These are phyloP conservation scores for Cnemophilus loriae DNA, from an alignment of 2,113 vertebrate genomes.

Conservation along the genomic window DNA sequence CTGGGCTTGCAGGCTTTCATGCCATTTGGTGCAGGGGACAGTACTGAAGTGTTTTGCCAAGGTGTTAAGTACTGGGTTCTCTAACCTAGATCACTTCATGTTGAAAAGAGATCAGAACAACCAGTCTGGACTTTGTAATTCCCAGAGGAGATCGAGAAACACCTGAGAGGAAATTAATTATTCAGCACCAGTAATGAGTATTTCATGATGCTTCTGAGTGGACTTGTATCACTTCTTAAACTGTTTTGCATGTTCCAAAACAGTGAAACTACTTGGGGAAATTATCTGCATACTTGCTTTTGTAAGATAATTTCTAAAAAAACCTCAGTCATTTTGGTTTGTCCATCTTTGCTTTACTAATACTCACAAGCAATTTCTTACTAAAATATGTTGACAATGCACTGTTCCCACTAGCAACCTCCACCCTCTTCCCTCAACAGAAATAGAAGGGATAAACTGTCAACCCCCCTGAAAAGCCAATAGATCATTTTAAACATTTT, in stretches of 20 bases:
- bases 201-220: neutral
- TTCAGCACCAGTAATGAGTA: neutral
- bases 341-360: neutral
- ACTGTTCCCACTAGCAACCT: neutral
- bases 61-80: neutral
- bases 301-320: neutral
- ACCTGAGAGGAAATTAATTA: neutral
- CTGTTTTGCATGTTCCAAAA: neutral
- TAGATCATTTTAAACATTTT: conserved; percentile 1
- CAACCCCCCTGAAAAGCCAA: neutral
- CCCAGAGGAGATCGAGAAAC: neutral
- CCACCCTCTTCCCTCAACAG: neutral
- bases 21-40: neutral
- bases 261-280: neutral
- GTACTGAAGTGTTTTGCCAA: neutral
- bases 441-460: conserved; percentile 10
- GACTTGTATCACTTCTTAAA: neutral
- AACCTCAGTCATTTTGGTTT: neutral
- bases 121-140: neutral
- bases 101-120: neutral
- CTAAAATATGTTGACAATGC: neutral
- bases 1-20: neutral
- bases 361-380: neutral
- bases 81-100: neutral
- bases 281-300: neutral